phyloP scores from a whole-genome alignment of 2,113 vertebrate species.

The Festucalex cinctus region DNA sequence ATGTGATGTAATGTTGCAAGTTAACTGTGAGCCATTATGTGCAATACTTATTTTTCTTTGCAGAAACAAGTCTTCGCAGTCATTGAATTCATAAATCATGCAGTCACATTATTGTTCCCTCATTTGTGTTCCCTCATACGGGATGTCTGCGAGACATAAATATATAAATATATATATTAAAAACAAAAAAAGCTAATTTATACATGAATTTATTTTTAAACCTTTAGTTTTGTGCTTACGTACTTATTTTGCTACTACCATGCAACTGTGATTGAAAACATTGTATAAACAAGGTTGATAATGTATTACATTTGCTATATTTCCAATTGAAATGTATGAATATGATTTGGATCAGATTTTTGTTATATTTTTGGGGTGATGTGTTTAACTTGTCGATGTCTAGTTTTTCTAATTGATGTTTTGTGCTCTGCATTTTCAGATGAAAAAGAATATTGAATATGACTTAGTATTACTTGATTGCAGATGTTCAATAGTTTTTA shows the following conservation, averaged over 20 bases:
- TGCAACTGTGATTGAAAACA: conserved; percentile 99
- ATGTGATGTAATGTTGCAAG: conserved; percentile 99
- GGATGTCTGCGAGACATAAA: conserved; percentile 85
- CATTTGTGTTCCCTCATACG: conserved; percentile 84
- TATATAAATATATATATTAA: not conserved
- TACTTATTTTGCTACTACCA: conserved; percentile 99
- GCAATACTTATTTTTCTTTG: conserved; percentile 99
- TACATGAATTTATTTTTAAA: conserved; percentile 99
- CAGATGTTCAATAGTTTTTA: conserved; percentile 99
- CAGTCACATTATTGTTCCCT: conserved; percentile 90
- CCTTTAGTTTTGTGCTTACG: conserved; percentile 97
- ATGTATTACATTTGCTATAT: conserved; percentile 99
- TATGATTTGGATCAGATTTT: conserved; percentile 99
- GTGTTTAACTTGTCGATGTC: conserved; percentile 96
- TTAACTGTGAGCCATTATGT: conserved; percentile 99
- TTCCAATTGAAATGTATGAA: conserved; percentile 99
- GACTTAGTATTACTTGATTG: conserved; percentile 98
- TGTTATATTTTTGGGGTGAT: conserved; percentile 98
- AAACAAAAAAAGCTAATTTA: conserved; percentile 95
- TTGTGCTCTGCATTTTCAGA: conserved; percentile 95
- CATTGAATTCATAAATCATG: conserved; percentile 89
- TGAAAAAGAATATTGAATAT: conserved; percentile 91
- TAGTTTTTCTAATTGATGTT: conserved; percentile 99
- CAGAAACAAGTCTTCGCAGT: conserved; percentile 90
- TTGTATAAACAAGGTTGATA: conserved; percentile 99